These are phyloP conservation scores for Pachypanchax playfairii DNA, from an alignment of 2,113 vertebrate genomes.

Conservation along the genomic window DNA sequence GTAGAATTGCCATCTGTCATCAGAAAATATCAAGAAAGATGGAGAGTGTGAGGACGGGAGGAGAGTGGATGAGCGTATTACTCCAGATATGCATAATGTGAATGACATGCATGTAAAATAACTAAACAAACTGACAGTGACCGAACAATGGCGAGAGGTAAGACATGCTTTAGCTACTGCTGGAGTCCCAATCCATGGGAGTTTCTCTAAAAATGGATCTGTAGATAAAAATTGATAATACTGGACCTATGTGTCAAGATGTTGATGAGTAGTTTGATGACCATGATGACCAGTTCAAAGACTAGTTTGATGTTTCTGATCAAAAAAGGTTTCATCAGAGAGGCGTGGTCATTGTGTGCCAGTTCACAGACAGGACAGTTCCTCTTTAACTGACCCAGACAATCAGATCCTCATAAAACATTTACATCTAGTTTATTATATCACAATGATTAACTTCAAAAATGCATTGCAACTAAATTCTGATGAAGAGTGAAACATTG, in stretches of 20 bases:
- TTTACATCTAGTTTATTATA: too few relatives aligned
- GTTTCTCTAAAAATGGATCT: slow-evolving; percentile 51
- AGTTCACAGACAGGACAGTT: too few relatives aligned
- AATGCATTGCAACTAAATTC: too few relatives aligned
- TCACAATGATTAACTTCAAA: not conserved
- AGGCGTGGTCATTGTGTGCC: not conserved
- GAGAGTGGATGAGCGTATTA: slow-evolving; percentile 17
- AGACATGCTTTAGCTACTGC: slow-evolving; percentile 39
- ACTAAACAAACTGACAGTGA: slow-evolving; percentile 77
- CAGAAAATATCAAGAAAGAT: slow-evolving; percentile 28
- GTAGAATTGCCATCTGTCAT: too few relatives aligned
- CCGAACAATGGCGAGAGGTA: slow-evolving; percentile 71
- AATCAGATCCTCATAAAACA: too few relatives aligned
- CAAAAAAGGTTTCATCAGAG: slow-evolving; percentile 21
- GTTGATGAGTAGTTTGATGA: slow-evolving; percentile 16
- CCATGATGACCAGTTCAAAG: slow-evolving; percentile 18
- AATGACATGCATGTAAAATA: slow-evolving; percentile 78
- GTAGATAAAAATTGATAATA: slow-evolving; percentile 38
- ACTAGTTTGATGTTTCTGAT: slow-evolving; percentile 13
- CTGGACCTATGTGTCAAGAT: slow-evolving; percentile 48
- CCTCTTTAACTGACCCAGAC: too few relatives aligned
- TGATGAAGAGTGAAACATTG: too few relatives aligned
- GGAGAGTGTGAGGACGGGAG: not conserved
- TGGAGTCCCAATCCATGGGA: slow-evolving; percentile 41
- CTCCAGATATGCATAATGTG: slow-evolving; percentile 79